A percentile compares a stretch with the other conserved stretches of the same genome.
phyloP scores from a whole-genome alignment of 2,888 invertebrate genomes.

The Lasioglossum zephyrum region DNA sequence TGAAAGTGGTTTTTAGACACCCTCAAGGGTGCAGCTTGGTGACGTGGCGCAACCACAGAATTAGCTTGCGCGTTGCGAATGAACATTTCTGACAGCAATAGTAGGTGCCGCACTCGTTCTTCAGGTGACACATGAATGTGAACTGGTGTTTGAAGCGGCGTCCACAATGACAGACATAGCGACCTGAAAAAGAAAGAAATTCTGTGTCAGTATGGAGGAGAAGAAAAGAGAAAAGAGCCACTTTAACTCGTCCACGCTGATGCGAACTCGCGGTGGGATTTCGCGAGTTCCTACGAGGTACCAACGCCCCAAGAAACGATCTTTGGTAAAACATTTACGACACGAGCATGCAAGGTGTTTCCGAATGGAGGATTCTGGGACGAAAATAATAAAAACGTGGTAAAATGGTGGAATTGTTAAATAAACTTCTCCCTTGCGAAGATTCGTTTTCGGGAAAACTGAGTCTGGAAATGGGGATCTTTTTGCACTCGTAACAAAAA shows the following conservation, averaged over 20 bases:
- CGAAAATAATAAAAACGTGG: no score
- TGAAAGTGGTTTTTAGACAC: not conserved
- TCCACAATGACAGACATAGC: conserved; percentile 65
- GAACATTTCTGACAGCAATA: conserved; percentile 78
- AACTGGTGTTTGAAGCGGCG: conserved; percentile 74
- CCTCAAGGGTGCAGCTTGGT: not conserved
- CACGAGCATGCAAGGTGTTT: not conserved
- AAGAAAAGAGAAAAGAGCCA: not conserved
- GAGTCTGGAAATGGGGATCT: not conserved
- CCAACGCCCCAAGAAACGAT: not conserved
- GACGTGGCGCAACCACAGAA: conserved; percentile 36
- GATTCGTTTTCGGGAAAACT: not conserved
- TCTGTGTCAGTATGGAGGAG: conserved; percentile 60
- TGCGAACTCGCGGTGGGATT: not conserved
- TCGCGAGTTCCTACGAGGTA: not conserved
- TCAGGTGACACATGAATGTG: conserved; percentile 77
- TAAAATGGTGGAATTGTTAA: not conserved
- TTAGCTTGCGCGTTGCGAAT: conserved; percentile 75
- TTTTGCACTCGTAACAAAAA: no score
- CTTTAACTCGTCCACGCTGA: not conserved
- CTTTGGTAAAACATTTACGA: not conserved
- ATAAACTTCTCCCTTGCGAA: not conserved
- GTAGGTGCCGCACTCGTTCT: conserved; percentile 80
- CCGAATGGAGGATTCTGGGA: not conserved
- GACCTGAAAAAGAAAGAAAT: conserved; percentile 71